Conservation (phyloP, 2,888 invertebrate species). For the Metopia argyrocephala region DNA sequence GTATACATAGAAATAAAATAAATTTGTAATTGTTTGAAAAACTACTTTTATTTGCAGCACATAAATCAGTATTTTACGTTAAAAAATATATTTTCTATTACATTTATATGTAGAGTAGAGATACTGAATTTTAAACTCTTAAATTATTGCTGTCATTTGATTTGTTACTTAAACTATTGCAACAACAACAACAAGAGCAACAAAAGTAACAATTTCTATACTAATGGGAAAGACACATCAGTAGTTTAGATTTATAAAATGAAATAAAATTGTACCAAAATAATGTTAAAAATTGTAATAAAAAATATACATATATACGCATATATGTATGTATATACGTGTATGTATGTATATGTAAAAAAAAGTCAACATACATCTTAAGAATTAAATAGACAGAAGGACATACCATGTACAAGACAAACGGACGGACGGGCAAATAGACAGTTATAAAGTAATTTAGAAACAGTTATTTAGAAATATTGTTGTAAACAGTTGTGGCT, state of each 20-base stretch:
- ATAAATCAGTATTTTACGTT: slow-evolving; percentile 60
- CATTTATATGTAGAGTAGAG: neutral
- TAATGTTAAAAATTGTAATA: no score
- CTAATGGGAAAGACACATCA: neutral
- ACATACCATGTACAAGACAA: neutral
- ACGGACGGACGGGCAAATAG: neutral
- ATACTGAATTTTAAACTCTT: slow-evolving; percentile 11
- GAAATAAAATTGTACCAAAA: slow-evolving; percentile 5
- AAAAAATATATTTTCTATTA: no score
- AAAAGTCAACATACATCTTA: no score
- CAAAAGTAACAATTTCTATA: no score
- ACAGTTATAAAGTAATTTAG: neutral
- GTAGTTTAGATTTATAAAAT: neutral
- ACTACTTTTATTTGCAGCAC: slow-evolving; percentile 44
- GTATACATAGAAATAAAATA: slow-evolving; percentile 14
- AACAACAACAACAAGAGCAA: neutral
- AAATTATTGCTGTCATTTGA: slow-evolving; percentile 63
- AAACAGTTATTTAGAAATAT: no score
- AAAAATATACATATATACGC: no score
- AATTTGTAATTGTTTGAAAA: slow-evolving; percentile 60
- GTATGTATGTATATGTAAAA: no score
- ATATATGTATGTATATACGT: no score
- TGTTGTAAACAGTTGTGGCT: no score
- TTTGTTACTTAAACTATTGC: slow-evolving; percentile 41
- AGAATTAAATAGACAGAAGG: slow-evolving; percentile 18